These are phyloP conservation scores for Latheticus oryzae DNA, from an alignment of 2,888 invertebrate species.

Conservation along the genomic window DNA sequence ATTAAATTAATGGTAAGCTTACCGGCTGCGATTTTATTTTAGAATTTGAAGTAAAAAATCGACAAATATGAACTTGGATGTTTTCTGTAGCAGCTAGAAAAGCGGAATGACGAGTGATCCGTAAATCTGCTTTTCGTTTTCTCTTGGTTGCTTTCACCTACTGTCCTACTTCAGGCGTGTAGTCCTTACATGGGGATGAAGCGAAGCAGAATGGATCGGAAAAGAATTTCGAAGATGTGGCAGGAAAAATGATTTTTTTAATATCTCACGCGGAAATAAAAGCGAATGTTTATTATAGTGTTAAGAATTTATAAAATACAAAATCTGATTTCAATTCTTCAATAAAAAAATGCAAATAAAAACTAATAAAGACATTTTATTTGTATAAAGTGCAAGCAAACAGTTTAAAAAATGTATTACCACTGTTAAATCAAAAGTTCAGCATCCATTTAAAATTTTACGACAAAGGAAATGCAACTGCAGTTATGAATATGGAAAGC, in stretches of 20 bases:
- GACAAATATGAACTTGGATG: constrained; percentile 31
- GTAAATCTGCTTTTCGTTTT: constrained; percentile 37
- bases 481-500: too few relatives aligned
- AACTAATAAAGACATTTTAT: too few relatives aligned
- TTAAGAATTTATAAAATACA: too few relatives aligned
- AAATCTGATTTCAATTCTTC: too few relatives aligned
- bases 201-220: constrained; percentile 44
- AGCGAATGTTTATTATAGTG: too few relatives aligned
- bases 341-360: too few relatives aligned
- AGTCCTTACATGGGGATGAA: constrained; percentile 15
- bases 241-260: constrained; percentile 1
- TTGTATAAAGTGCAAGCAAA: too few relatives aligned
- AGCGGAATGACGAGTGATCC: constrained; percentile 35
- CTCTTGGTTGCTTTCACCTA: constrained; percentile 29
- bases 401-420: too few relatives aligned
- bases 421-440: too few relatives aligned
- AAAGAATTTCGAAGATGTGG: constrained; percentile 28
- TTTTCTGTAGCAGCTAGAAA: constrained; percentile 34
- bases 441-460: too few relatives aligned
- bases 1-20: constrained; percentile 23
- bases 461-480: too few relatives aligned
- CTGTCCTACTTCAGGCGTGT: constrained; percentile 22
- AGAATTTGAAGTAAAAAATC: too few relatives aligned
- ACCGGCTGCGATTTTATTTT: not conserved
- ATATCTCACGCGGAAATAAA: constrained; percentile 2